phyloP scores from a whole-genome alignment of 2,888 invertebrate genomes.

The Spicauda simplicius region DNA sequence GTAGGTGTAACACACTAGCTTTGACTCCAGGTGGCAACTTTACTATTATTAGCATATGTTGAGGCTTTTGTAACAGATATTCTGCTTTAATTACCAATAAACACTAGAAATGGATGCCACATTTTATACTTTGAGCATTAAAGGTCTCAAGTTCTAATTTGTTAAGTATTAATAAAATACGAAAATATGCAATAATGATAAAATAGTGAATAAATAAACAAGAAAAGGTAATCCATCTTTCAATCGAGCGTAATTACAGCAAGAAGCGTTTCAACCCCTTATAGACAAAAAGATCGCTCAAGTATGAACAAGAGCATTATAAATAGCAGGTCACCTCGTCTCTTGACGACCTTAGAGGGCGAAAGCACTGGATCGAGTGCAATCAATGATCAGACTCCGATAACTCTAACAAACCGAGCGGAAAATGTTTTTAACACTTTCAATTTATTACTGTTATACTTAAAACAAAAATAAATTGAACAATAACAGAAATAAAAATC shows the following conservation, averaged over 20 bases:
- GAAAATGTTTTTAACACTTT: not conserved
- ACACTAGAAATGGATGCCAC: too few species aligned
- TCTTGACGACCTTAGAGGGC: slow-evolving; percentile 66
- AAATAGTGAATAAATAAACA: too few species aligned
- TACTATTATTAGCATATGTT: too few species aligned
- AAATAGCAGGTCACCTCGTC: slow-evolving; percentile 61
- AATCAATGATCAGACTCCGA: slow-evolving; percentile 67
- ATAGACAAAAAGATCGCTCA: slow-evolving; percentile 43
- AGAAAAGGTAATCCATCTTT: not conserved
- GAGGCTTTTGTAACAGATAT: too few species aligned
- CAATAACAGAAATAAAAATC: slow-evolving; percentile 5
- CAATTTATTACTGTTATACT: not conserved
- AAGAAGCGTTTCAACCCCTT: slow-evolving; percentile 44
- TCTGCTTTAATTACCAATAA: too few species aligned
- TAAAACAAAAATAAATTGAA: not conserved
- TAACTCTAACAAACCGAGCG: slow-evolving; percentile 44
- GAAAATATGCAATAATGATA: too few species aligned
- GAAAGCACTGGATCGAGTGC: slow-evolving; percentile 67
- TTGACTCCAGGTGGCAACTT: too few species aligned
- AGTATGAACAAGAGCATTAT: slow-evolving; percentile 53
- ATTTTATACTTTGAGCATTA: too few species aligned
- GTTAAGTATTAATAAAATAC: too few species aligned
- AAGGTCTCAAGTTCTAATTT: too few species aligned
- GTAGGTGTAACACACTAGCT: too few species aligned
- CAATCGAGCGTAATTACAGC: slow-evolving; percentile 29